Percentiles rank a stretch among this genome's conserved stretches.
These are phyloP conservation scores for Barbus barbus DNA, from an alignment of 2,113 vertebrate genomes.

Conservation along the genomic window DNA sequence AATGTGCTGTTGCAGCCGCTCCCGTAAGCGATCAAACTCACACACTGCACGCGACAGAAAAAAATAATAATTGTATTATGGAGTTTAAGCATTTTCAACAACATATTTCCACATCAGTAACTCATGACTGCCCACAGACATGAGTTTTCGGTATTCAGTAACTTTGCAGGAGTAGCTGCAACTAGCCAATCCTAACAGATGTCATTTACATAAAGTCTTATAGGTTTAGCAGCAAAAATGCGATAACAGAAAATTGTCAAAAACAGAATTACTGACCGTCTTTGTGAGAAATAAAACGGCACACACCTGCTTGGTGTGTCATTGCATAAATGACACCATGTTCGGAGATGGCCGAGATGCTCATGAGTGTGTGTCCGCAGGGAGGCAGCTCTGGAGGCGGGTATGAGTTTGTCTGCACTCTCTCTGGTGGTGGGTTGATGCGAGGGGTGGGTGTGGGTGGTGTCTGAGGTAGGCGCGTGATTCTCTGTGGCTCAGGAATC, in stretches of 20 bases:
- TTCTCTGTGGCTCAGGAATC: slow-evolving; percentile 25
- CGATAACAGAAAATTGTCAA: neutral
- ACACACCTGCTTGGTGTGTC: slow-evolving; percentile 72
- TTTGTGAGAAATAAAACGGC: too few species aligned
- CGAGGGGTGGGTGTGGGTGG: slow-evolving; percentile 46
- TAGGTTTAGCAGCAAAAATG: neutral
- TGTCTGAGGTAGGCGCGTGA: neutral
- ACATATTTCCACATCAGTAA: neutral
- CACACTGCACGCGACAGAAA: slow-evolving; percentile 69
- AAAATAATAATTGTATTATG: too few species aligned
- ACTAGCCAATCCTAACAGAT: neutral
- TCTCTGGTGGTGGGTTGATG: slow-evolving; percentile 59
- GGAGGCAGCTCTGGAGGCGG: slow-evolving; percentile 78
- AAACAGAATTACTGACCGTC: neutral
- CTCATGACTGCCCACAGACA: neutral
- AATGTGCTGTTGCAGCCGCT: slow-evolving; percentile 80
- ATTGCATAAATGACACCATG: slow-evolving; percentile 85
- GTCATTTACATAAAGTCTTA: neutral
- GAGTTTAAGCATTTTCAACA: neutral
- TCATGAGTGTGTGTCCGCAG: slow-evolving; percentile 68
- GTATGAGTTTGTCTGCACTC: slow-evolving; percentile 71
- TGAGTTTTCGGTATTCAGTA: neutral
- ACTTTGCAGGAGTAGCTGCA: neutral
- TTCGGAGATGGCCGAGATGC: slow-evolving; percentile 78
- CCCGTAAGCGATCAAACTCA: slow-evolving; percentile 75